Base-by-base conservation (phyloP, 2,113 vertebrate species). In the Pungitius pungitius region DNA sequence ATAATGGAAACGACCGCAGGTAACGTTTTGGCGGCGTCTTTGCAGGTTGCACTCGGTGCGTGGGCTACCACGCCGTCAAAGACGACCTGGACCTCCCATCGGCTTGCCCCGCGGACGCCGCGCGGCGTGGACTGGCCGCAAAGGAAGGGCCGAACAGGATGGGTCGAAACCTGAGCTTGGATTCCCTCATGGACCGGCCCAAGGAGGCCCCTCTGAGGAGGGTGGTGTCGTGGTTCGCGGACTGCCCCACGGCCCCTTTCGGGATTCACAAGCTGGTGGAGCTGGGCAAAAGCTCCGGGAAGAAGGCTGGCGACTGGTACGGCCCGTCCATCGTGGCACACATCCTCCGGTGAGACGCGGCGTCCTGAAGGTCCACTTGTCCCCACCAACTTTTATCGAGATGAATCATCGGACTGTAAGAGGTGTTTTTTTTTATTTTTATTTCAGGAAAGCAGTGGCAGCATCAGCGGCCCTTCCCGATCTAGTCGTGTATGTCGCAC, bases 291-390 rank as follows among this genome's bases (percentile, higher is more conserved):
- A 93, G 91, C 73, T 94, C 93, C 0, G 96, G 96, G 83, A 96
- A 95, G 88, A 95, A 91, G 73, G 95, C 96, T 0, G 96, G 96
- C 0, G 96, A 98, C 90, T 98, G 96, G 96, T 98, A 97, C 7
- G 96, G 96, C 4, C 96, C 96, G 0, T 94, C 95, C 37, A 92
- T 96, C 6, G 94, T 89, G 0, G 95, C 96, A 0, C 96, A 98
- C 82, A 95, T 97, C 64, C 90, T 97, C 56, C 90, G 94, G 96
- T 97, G 85, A 96, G 93, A 65, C n/a, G 9, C 37, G 26, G 62
- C 8, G 18, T 22, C 8, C 13, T 6, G 5, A 7, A 3, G 12
- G 27, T 24, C 20, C 14, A 3, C 0, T 1, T 13, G 1, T 13
- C 30, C 8, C 8, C 0, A 35, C 9, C 33, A 33, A 1, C 20